phyloP scores from a whole-genome alignment of 2,888 invertebrate genomes.

The Ornithoptera priamus region DNA sequence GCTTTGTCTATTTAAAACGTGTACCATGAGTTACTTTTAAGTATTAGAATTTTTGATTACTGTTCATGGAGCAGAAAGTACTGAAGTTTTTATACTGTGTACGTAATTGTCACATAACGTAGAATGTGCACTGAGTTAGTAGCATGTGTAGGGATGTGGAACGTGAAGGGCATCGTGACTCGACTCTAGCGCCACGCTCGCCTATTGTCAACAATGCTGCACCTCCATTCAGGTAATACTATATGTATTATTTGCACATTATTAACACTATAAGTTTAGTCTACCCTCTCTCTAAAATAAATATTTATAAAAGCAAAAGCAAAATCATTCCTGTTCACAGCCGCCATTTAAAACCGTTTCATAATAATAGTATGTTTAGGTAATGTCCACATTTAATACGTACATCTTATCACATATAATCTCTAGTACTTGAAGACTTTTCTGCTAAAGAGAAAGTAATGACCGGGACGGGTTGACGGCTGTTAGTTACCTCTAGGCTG shows the following conservation, averaged over 20 bases:
- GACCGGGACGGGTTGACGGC: no score
- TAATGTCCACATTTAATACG: no score
- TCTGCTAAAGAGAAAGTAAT: no score
- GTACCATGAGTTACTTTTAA: no score
- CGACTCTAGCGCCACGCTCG: conserved; percentile 65
- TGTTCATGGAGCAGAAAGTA: not conserved
- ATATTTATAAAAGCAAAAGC: no score
- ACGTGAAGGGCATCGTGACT: conserved; percentile 57
- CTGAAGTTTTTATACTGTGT: not conserved
- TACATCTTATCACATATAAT: no score
- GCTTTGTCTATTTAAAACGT: no score
- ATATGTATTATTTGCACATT: conserved; percentile 9
- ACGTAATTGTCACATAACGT: conserved; percentile 16
- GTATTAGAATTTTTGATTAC: not conserved
- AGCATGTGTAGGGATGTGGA: conserved; percentile 66
- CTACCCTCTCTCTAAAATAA: not conserved
- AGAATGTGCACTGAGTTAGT: conserved; percentile 32
- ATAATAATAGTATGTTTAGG: no score
- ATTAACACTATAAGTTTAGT: not conserved
- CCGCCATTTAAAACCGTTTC: no score
- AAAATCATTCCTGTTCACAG: no score
- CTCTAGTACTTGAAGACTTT: no score
- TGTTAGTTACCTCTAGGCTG: no score
- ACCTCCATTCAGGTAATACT: conserved; percentile 72
- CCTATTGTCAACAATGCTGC: conserved; percentile 60